phyloP scores from a whole-genome alignment of 2,888 invertebrate species.

The Clostera curtula region DNA sequence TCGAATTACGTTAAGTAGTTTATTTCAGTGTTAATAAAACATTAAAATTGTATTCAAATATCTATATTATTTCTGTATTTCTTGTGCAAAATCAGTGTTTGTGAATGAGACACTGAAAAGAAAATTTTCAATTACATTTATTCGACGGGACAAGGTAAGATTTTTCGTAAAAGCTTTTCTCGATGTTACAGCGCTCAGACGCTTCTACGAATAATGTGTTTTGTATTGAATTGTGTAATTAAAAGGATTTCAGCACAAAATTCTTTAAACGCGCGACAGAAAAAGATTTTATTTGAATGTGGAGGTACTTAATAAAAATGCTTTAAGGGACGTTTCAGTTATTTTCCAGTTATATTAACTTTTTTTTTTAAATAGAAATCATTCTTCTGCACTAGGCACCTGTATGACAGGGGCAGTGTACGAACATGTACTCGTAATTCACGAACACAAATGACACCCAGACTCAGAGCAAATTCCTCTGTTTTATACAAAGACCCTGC shows the following conservation, averaged over 20 bases:
- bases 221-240: slow-evolving; percentile 31
- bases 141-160: slow-evolving; percentile 15
- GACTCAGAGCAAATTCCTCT: no score
- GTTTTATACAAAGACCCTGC: no score
- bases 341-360: no score
- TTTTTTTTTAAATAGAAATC: no score
- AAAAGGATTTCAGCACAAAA: slow-evolving; percentile 15
- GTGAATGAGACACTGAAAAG: slow-evolving; percentile 8
- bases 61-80: slow-evolving; percentile 2
- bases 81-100: slow-evolving; percentile 13
- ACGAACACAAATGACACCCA: no score
- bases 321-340: no score
- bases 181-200: slow-evolving; percentile 12
- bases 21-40: slow-evolving; percentile 10
- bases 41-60: slow-evolving; percentile 1
- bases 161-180: slow-evolving; percentile 13
- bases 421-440: no score
- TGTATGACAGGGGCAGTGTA: no score
- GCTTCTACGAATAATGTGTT: slow-evolving; percentile 29
- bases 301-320: no score
- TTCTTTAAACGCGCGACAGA: slow-evolving; percentile 2
- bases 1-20: slow-evolving; percentile 11
- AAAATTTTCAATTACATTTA: slow-evolving; percentile 2
- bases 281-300: not conserved
- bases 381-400: no score